Percentiles rank a stretch among this genome's conserved stretches.
Conservation (phyloP, 2,797 vertebrate species). For the Morelia viridis region DNA sequence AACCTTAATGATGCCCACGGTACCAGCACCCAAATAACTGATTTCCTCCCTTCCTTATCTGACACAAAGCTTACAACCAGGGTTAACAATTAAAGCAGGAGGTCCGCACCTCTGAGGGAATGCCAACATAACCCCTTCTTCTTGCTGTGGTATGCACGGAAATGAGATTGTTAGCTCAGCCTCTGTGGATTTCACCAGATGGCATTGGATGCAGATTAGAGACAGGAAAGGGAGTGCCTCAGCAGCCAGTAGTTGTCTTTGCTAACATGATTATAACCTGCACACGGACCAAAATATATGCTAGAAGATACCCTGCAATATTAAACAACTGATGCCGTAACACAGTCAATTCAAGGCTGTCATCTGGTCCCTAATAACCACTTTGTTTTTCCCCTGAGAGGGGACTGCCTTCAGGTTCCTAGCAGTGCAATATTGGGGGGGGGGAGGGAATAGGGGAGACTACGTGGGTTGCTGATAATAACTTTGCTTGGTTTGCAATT, state of each 20-base stretch:
- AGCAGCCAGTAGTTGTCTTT: conserved; percentile 20
- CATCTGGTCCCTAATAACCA: conserved; percentile 20
- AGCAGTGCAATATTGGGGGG: conserved; percentile 35
- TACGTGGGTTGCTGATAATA: conserved; percentile 37
- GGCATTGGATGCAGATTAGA: conserved; percentile 60
- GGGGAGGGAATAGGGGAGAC: neutral
- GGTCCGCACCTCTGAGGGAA: conserved; percentile 58
- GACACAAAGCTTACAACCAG: neutral
- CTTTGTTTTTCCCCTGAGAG: conserved; percentile 11
- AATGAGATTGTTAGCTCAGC: conserved; percentile 59
- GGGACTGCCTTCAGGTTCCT: conserved; percentile 5
- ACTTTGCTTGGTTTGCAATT: conserved; percentile 31
- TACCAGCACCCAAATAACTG: conserved; percentile 30
- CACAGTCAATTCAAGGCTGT: conserved; percentile 4
- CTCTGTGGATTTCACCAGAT: conserved; percentile 67
- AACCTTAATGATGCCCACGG: conserved; percentile 4
- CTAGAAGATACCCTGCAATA: neutral
- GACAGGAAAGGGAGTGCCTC: conserved; percentile 36
- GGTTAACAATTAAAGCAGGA: conserved; percentile 56
- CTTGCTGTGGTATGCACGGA: conserved; percentile 49
- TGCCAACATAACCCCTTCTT: conserved; percentile 54
- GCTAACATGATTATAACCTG: conserved; percentile 9
- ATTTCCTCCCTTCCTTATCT: conserved; percentile 38
- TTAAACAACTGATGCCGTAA: conserved; percentile 27
- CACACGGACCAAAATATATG: conserved; percentile 18